Base-by-base conservation (phyloP, 2,888 invertebrate genomes). In the Apotomis turbidana region DNA sequence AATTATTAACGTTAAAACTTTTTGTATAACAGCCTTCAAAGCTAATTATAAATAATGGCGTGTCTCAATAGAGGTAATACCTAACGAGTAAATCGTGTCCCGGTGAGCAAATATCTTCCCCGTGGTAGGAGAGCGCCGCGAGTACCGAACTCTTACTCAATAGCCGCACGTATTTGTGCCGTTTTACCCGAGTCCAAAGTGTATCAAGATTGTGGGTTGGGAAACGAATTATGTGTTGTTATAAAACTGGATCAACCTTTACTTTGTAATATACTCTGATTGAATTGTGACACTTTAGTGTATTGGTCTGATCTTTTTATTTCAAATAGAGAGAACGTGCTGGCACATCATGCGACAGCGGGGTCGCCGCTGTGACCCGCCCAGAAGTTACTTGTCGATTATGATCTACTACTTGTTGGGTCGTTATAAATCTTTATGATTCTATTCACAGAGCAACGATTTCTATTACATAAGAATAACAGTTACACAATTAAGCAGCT, bases 161-260 rank as follows among this genome's bases (percentile, higher is more conserved):
- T 82, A 81, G 78, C 80, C 79, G 80, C 82, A 81, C 81, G 81
- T 82, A 82, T 80, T 72, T 81, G 83, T 81, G 79, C 82, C 79
- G 83, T 79, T 83, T 78, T 77, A 67, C 77, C 27, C 73, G 78
- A 79, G 81, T 80, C 81, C 85, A 87, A 86, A 87, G 87, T 85
- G 87, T 87, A 87, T 87, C 86, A 82, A 66, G 85, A 88, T 87
- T 85, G 82, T 77, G 74, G 78, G 82, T 80, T 85, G 76, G 79
- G 81, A 81, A 81, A 79, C 78, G 81, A 84, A 83, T 85, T 84
- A 83, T 83, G 83, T 83, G 84, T 82, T 78, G 77, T 77, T 80
- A 76, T 78, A 79, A 49, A 87, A 87, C 85, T 84, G 81, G 83
- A 84, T 86, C 82, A 82, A 78, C 79, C 79, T 82, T 78, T 78